These are phyloP conservation scores for Bilobella aurantiaca DNA, from an alignment of 1,140 invertebrate genomes.

Conservation along the genomic window DNA sequence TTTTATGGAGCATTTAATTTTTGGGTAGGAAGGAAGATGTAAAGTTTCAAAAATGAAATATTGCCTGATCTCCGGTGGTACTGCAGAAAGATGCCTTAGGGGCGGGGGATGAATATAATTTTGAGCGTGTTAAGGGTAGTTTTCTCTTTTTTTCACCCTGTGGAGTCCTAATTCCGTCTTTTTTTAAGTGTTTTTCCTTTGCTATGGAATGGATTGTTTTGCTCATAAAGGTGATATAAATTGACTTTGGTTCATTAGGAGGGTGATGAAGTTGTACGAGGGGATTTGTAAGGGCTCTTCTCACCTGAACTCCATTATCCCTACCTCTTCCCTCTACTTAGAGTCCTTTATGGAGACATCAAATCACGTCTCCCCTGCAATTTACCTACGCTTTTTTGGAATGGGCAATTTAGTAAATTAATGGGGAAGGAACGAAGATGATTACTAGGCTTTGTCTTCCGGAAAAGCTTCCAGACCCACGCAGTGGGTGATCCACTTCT, in stretches of 20 bases:
- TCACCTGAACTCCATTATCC: not conserved
- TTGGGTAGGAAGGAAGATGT: not conserved
- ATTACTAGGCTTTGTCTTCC: slow-evolving; percentile 3
- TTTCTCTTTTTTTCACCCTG: not conserved
- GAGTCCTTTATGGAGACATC: not conserved
- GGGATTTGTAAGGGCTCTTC: not conserved
- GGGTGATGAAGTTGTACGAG: not conserved
- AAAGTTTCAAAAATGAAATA: not conserved
- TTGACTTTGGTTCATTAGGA: not conserved
- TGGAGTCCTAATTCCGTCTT: not conserved
- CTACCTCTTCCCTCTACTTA: not conserved
- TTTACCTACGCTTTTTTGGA: not conserved
- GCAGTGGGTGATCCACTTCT: slow-evolving; percentile 16
- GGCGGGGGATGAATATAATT: not conserved
- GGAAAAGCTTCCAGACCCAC: not conserved
- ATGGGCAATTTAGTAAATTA: not conserved
- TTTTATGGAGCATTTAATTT: not conserved
- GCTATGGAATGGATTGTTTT: slow-evolving; percentile 3
- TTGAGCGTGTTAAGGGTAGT: not conserved
- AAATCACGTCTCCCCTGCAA: not conserved
- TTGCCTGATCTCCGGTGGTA: no score
- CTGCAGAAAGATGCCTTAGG: no score
- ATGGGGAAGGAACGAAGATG: not conserved
- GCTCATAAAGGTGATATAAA: not conserved
- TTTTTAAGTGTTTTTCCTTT: not conserved